Conservation (phyloP, 2,113 vertebrate genomes). For the Sminthopsis crassicaudata region DNA sequence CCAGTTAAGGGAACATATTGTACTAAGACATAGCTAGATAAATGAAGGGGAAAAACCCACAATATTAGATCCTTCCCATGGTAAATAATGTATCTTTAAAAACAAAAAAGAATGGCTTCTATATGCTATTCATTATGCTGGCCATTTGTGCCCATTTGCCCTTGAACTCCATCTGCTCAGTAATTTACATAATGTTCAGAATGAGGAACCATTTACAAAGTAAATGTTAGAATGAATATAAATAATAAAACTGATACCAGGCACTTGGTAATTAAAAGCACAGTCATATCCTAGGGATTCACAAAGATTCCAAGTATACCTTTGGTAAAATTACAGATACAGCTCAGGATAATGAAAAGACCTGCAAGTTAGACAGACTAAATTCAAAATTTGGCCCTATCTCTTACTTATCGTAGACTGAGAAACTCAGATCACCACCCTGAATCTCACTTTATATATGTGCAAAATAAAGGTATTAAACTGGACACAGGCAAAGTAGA, state of each 20-base stretch:
- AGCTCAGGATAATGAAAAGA: background rate
- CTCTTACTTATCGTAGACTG: background rate
- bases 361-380: background rate
- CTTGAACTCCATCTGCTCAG: background rate
- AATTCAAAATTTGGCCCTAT: background rate
- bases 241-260: background rate
- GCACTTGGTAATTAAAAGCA: background rate
- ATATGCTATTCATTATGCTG: background rate
- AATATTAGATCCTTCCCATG: background rate
- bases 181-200: background rate
- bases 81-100: background rate
- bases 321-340: background rate
- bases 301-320: background rate
- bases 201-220: background rate
- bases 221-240: background rate
- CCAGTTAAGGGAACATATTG: background rate
- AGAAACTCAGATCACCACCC: background rate
- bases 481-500: background rate
- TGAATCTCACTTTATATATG: background rate
- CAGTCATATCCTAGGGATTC: background rate
- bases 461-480: background rate
- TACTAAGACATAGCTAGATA: background rate
- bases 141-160: background rate
- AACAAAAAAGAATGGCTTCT: background rate
- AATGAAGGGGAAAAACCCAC: background rate